Evolutionary conservation across 2,113 vertebrate species (phyloP).

Genomic region (Indicator indicator): DNA sequence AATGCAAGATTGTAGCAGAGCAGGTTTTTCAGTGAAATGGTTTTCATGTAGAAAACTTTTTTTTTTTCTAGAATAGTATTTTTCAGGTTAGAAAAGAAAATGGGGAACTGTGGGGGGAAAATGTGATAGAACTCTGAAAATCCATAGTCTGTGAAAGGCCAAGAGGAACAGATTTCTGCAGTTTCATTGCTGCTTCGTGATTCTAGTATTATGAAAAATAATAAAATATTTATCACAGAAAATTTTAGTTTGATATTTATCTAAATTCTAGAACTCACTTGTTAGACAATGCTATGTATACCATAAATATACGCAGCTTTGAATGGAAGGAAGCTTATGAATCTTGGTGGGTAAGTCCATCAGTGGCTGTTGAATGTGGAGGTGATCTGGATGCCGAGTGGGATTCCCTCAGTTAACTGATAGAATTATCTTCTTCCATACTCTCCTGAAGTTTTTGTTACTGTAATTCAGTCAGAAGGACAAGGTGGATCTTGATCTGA

Average conservation of each 20-base stretch:
- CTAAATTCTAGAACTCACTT: not conserved
- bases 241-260: not conserved
- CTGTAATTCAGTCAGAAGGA: not conserved
- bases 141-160: not conserved
- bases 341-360: not conserved
- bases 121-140: not conserved
- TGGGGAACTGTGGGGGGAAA: not conserved
- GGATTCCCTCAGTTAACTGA: not conserved
- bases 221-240: not conserved
- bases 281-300: rapidly evolving
- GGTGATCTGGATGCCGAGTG: not conserved
- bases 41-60: not conserved
- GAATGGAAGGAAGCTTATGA: not conserved
- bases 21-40: not conserved
- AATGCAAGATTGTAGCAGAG: not conserved
- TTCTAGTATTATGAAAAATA: not conserved
- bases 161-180: not conserved
- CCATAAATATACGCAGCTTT: not conserved
- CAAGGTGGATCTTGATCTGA: not conserved
- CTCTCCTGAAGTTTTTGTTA: not conserved
- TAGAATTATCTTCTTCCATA: not conserved
- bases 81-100: not conserved
- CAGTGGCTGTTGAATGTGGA: not conserved
- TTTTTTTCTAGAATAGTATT: not conserved
- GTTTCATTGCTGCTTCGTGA: not conserved